Base-by-base conservation (phyloP, 1,140 invertebrate species). In the Nasonia giraulti region DNA sequence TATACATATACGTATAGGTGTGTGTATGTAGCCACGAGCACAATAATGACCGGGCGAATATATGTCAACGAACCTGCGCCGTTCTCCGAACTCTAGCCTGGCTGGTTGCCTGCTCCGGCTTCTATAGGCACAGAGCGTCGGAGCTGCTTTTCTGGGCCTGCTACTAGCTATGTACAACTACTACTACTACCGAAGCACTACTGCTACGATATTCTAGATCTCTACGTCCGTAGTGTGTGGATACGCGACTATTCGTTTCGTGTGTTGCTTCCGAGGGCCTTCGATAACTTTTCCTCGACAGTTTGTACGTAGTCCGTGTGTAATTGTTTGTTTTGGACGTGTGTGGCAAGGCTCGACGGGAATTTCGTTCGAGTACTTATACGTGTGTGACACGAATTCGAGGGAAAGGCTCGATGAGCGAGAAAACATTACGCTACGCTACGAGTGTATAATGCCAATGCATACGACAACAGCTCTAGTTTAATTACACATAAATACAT, bases 41-140 rank as follows among this genome's bases (percentile, higher is more conserved):
- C 55, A 62, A n/a, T 62, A 62, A 62, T 62, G 55, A 20, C 55
- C 20, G 14, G 4, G 20, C 55, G 6, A 62, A 62, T 62, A 62
- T 62, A n/a, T 62, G 55, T 62, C 55, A 62, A 62, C 55, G 55
- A 62, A 62, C 55, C 55, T 62, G 17, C 17, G 55, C 55, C 55
- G 55, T 62, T 62, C 55, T 62, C 55, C 55, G 55, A 62, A 62
- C 55, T 62, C 55, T 62, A n/a, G 55, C 55, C 55, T 62, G 55
- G 17, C 55, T 20, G 55, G 17, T 17, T 62, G 20, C 55, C 55
- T 62, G 55, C 55, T 62, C 55, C 55, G 55, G 55, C 55, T 62
- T 62, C 55, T 62, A 62, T 62, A 62, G 55, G 17, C 47, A 17
- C 47, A 50, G 33, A 37, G 33, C 47, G 14, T 7, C 40, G 40